phyloP scores from a whole-genome alignment of 1,140 invertebrate species.

The Littorina saxatilis region DNA sequence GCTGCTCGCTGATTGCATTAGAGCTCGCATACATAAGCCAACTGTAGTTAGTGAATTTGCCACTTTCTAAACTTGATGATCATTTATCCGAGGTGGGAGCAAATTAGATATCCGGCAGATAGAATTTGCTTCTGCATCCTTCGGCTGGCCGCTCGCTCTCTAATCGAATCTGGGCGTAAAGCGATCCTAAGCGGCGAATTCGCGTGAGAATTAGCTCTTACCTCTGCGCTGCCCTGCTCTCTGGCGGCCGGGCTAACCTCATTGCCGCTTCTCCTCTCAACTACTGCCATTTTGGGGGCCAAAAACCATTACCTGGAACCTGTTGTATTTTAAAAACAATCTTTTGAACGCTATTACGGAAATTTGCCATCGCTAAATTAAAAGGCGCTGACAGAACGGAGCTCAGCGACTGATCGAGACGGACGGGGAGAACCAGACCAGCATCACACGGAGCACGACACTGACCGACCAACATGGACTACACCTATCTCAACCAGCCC shows the following conservation, averaged over 20 bases:
- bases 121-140: constrained; percentile 42
- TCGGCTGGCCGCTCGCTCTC: constrained; percentile 35
- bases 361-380: too few relatives aligned
- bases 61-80: constrained; percentile 43
- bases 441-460: too few relatives aligned
- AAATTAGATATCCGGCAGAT: constrained; percentile 43
- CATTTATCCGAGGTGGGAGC: constrained; percentile 40
- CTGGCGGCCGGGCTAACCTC: constrained; percentile 9
- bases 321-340: constrained; percentile 2
- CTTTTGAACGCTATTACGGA: too few relatives aligned
- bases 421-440: background rate
- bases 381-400: background rate
- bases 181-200: constrained; percentile 36
- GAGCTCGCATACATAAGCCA: constrained; percentile 40
- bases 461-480: constrained; percentile 41
- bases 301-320: background rate
- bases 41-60: constrained; percentile 41
- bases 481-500: constrained; percentile 43
- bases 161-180: constrained; percentile 40
- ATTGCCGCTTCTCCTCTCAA: constrained; percentile 12
- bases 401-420: background rate
- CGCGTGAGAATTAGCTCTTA: constrained; percentile 38
- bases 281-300: background rate
- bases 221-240: background rate
- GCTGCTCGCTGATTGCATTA: constrained; percentile 36